Base-by-base conservation (phyloP, 1,140 invertebrate genomes). In the Tribolium castaneum region DNA sequence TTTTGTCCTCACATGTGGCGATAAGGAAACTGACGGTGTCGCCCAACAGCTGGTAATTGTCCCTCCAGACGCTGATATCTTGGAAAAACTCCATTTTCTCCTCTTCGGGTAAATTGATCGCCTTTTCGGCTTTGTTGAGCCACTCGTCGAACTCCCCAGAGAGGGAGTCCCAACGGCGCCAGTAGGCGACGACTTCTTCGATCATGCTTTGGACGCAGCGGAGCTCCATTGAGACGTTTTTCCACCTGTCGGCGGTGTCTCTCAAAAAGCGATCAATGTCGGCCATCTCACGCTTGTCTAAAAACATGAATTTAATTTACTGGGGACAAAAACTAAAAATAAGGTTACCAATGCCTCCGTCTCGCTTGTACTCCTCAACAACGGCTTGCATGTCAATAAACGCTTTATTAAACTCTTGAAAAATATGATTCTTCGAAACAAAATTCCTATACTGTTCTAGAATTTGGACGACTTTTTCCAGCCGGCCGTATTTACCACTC, bases 371-470 rank as follows among this genome's bases (percentile, higher is more conserved):
- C 83, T 96, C 95, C 51, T 97, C 95, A 34, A 95, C 93, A 51
- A 97, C 94, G 84, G 96, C 94, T 87, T 97, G 95, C 91, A 97
- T 96, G 84, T 98, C 95, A 77, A 94, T 88, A 84, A 94, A 97
- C 13, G 96, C 95, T 89, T 95, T 96, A 83, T 97, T 95, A 87
- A 98, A 98, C 87, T 97, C 96, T 86, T 97, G 94, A 88, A 98
- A 97, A 82, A 98, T 95, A 86, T 95, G 93, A 87, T 96, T 97
- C 81, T 92, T 92, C 2, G 95, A 95, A 9, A 98, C 96, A 88
- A 97, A 97, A 89, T 95, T 96, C 80, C 94, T 91, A 84, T 98
- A 98, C 83, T 98, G 95, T 79, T 95, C 93, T 80, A 98, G 87
- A 86, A 97, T 91, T 79, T 92, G 92, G 83, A 94, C 90, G 1